Evolutionary conservation across 1,140 invertebrate genomes (phyloP).

Genomic region (Rhyacophila brunnea): DNA sequence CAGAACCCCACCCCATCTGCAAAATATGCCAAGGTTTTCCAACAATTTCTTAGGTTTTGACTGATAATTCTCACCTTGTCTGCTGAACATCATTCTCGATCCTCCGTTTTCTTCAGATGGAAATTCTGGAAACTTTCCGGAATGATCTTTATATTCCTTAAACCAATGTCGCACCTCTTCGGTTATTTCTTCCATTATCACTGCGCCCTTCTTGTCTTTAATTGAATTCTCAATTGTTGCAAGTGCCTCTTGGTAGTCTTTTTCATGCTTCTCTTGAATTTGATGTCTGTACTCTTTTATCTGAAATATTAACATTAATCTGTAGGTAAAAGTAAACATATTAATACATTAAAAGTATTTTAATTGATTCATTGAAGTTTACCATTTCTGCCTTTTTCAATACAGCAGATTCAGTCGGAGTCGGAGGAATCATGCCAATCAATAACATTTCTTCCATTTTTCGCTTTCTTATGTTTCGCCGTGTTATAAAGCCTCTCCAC

Average conservation of each 20-base stretch:
- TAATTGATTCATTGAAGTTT: too few species aligned
- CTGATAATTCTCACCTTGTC: slow-evolving; percentile 55
- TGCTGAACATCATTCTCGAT: slow-evolving; percentile 77
- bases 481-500: slow-evolving; percentile 77
- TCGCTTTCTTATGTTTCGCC: slow-evolving; percentile 65
- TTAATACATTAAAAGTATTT: too few species aligned
- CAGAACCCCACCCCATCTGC: too few species aligned
- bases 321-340: too few species aligned
- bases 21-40: too few species aligned
- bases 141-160: slow-evolving; percentile 71
- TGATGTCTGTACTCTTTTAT: slow-evolving; percentile 59
- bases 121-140: slow-evolving; percentile 87
- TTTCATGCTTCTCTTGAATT: slow-evolving; percentile 61
- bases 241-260: slow-evolving; percentile 62
- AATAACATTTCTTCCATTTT: slow-evolving; percentile 83
- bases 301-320: too few species aligned
- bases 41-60: background rate
- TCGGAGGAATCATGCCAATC: slow-evolving; percentile 71
- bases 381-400: slow-evolving; percentile 49
- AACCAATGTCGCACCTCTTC: slow-evolving; percentile 86
- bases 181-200: slow-evolving; percentile 78
- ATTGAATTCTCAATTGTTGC: slow-evolving; percentile 60
- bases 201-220: slow-evolving; percentile 60
- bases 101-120: slow-evolving; percentile 88
- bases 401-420: slow-evolving; percentile 46